Conservation (phyloP, 2,113 vertebrate species). For the Pelvicachromis taeniatus region DNA sequence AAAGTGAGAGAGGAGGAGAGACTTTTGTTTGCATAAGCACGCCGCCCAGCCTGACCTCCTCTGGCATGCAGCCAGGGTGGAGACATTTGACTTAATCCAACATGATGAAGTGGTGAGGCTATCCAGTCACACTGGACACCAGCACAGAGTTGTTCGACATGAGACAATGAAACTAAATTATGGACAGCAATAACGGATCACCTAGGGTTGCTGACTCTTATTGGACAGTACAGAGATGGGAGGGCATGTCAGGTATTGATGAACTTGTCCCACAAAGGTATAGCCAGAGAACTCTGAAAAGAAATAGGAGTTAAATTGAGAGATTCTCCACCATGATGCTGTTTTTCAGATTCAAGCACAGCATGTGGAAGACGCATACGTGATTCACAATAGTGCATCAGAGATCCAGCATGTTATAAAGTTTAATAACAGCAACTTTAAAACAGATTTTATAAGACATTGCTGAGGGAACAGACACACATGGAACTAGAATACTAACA, state of each 20-base stretch:
- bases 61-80: constrained; percentile 45
- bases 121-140: constrained; percentile 21
- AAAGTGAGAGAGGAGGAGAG: not conserved
- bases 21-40: constrained; percentile 41
- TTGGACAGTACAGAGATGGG: not conserved
- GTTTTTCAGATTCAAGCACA: not conserved
- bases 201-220: not conserved
- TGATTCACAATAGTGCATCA: not conserved
- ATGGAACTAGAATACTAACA: not conserved
- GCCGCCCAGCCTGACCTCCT: constrained; percentile 49
- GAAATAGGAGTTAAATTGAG: not conserved
- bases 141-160: not conserved
- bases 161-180: constrained; percentile 22
- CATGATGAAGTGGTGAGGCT: constrained; percentile 42
- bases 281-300: not conserved
- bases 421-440: not conserved
- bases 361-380: not conserved
- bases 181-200: not conserved
- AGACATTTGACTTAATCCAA: constrained; percentile 56
- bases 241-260: not conserved
- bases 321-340: not conserved
- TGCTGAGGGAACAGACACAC: not conserved
- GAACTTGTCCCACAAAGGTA: not conserved
- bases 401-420: not conserved
- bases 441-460: not conserved